Evolutionary conservation across 2,797 vertebrate genomes (phyloP).

Genomic region (Acomys russatus): DNA sequence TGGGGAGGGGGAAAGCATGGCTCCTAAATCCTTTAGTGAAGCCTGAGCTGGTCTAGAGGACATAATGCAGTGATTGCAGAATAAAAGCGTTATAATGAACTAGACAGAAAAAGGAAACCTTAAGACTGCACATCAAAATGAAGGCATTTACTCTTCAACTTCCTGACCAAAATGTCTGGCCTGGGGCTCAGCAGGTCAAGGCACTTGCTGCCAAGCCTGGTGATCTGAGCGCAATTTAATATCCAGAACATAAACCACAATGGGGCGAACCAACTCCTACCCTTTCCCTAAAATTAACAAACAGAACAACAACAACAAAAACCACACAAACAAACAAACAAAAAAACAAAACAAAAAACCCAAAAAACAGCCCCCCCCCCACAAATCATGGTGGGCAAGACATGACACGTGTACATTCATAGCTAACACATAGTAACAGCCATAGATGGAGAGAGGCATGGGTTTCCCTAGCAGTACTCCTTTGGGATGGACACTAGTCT

Average conservation of each 20-base stretch:
- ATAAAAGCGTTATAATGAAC: not conserved
- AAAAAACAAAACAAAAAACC: too few species aligned
- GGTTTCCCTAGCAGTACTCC: not conserved
- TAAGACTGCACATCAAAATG: not conserved
- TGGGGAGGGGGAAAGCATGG: not conserved
- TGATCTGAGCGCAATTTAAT: not conserved
- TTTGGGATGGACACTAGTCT: not conserved
- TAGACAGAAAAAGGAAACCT: slow-evolving; percentile 14
- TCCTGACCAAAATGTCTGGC: not conserved
- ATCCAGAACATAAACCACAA: not conserved
- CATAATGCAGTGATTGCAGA: not conserved
- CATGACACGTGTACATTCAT: not conserved
- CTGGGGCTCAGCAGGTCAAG: not conserved
- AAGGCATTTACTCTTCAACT: slow-evolving; percentile 24
- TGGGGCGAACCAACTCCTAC: not conserved
- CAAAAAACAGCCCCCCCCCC: not conserved
- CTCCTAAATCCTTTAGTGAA: not conserved
- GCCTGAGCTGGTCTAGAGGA: not conserved
- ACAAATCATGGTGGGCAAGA: not conserved
- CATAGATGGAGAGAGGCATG: not conserved
- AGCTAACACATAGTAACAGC: not conserved
- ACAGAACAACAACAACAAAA: too few species aligned
- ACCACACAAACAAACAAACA: not conserved
- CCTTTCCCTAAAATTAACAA: not conserved
- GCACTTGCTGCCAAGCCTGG: not conserved